Evolutionary conservation across 2,113 vertebrate genomes (phyloP), one percentile per base, ranked within the genome.

Genomic region (Engraulis encrasicolus): DNA sequence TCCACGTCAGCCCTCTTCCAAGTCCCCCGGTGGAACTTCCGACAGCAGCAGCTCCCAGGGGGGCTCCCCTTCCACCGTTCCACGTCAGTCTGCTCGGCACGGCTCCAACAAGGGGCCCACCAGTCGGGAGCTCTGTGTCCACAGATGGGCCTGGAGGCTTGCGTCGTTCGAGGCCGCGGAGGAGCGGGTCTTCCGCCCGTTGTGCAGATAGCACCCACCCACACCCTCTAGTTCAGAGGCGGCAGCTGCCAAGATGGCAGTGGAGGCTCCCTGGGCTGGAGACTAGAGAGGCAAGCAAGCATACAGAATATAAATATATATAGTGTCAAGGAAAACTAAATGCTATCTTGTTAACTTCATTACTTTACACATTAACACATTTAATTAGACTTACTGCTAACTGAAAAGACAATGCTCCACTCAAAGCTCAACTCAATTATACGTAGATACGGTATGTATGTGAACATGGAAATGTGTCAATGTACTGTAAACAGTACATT

Each of bases 201-300:
- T 90, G 82, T 87, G 87, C 88, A 92, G 90, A 84, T 91, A 92
- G 89, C 91, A 92, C 84, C 90, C 90, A 20, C 90, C 90, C 18
- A 82, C 37, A 2, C 90, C 88, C 85, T 93, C 89, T 80, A 92
- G 86, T 71, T 83, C 86, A 2, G 92, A 90, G 38, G 92, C 92
- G n/a, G 92, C 88, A 12, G 91, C 91, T 0, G 86, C 79, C 14
- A 86, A 88, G 48, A 92, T 82, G 4, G 88, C 91, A 7, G 91
- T 91, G 84, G 87, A 87, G 52, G 91, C 91, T 1, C 92, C 93
- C 88, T 94, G 90, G 52, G 80, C 84, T 78, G 92, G 90, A 81
- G 90, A 92, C 94, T 95, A 85, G 12, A 45, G 50, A 31, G 34
- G 81, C 48, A 82, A 82, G 27, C 27, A 74, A 34, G 66, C 23